A percentile compares a stretch with the other conserved stretches of the same genome.
Conservation (phyloP, 2,797 vertebrate species). For the Poecilia gillii region DNA sequence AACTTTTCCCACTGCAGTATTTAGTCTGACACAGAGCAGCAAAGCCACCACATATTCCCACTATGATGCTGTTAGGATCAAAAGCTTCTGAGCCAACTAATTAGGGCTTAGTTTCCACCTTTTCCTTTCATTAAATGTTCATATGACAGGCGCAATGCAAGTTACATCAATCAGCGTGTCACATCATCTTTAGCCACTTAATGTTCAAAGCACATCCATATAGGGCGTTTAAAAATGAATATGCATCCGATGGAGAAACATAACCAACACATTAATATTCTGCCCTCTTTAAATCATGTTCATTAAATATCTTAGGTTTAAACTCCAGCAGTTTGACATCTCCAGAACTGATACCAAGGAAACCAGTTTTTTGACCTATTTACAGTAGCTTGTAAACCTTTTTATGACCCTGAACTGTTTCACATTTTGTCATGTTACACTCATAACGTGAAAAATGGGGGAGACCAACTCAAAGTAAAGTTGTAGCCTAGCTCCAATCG, state of each 20-base stretch:
- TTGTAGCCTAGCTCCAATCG: no score
- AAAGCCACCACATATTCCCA: not conserved
- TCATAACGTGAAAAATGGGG: not conserved
- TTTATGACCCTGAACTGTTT: not conserved
- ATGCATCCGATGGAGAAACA: not conserved
- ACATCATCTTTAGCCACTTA: slow-evolving; percentile 3
- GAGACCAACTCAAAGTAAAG: not conserved
- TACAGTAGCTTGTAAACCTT: not conserved
- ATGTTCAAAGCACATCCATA: slow-evolving; percentile 6
- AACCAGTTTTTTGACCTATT: not conserved
- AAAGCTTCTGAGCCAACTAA: slow-evolving; percentile 6
- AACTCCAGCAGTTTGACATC: not conserved
- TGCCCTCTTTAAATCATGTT: not conserved
- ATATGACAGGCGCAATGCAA: slow-evolving; percentile 3
- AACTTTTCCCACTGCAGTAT: not conserved
- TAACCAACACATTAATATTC: not conserved
- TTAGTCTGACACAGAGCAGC: not conserved
- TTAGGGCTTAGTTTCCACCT: not conserved
- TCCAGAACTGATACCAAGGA: not conserved
- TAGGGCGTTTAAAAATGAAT: not conserved
- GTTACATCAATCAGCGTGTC: not conserved
- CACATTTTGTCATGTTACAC: not conserved
- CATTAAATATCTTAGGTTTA: not conserved
- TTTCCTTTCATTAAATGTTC: slow-evolving; percentile 6
- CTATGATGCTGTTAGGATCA: not conserved